These are phyloP conservation scores for Philaethria dido DNA, from an alignment of 2,888 invertebrate genomes.

Conservation along the genomic window DNA sequence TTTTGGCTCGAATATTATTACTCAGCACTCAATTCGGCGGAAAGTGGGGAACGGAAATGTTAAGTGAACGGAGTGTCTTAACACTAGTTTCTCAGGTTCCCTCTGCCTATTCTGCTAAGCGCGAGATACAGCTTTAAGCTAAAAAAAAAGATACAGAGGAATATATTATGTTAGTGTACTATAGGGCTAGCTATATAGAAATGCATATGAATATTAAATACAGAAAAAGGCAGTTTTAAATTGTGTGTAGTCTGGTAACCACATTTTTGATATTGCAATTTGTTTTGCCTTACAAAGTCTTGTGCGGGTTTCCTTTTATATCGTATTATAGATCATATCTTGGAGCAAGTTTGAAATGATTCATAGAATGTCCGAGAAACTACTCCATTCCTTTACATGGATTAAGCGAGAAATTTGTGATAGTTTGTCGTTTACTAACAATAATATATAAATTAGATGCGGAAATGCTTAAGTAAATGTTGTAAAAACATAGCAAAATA, in stretches of 20 bases:
- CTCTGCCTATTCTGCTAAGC: no score
- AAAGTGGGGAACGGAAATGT: no score
- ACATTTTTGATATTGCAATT: constrained; percentile 35
- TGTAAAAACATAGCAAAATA: not conserved
- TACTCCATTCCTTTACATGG: constrained; percentile 29
- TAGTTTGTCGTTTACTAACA: constrained; percentile 22
- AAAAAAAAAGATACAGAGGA: no score
- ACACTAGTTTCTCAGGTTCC: no score
- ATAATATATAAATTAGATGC: constrained; percentile 12
- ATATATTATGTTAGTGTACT: not conserved
- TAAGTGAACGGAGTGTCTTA: no score
- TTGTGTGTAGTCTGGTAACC: constrained; percentile 9
- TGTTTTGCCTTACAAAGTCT: constrained; percentile 38
- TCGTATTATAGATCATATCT: constrained; percentile 39
- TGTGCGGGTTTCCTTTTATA: constrained; percentile 39
- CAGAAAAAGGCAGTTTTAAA: constrained; percentile 1
- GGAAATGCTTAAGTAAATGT: not conserved
- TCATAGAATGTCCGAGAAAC: constrained; percentile 31
- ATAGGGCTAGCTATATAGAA: not conserved
- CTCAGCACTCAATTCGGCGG: no score
- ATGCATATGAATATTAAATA: not conserved
- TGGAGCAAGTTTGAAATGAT: constrained; percentile 38
- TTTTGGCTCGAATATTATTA: not conserved
- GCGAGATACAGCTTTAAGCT: no score
- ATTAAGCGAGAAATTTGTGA: constrained; percentile 26